Conservation (phyloP, 2,113 vertebrate species). For the Sinocyclocheilus rhinocerous region DNA sequence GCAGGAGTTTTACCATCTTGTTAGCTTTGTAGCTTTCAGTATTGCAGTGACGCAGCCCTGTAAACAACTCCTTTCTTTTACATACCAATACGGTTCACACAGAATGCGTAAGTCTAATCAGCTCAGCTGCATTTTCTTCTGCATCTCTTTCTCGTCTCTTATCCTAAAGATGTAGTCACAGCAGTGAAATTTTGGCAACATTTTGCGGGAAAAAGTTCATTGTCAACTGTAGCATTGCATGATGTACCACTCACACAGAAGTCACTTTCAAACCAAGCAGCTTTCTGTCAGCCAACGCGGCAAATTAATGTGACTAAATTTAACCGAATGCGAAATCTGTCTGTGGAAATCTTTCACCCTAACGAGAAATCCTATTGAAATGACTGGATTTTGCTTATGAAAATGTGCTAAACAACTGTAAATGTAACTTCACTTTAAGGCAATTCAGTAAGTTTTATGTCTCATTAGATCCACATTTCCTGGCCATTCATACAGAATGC, state of each 20-base stretch:
- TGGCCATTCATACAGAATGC: neutral
- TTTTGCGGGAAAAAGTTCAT: neutral
- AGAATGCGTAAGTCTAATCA: neutral
- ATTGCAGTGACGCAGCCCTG: neutral
- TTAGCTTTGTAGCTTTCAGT: slow-evolving; percentile 11
- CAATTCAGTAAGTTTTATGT: neutral
- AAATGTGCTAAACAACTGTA: neutral
- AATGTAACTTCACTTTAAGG: neutral
- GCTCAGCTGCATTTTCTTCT: too few relatives aligned
- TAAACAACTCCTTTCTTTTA: slow-evolving; percentile 10
- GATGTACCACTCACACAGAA: too few relatives aligned
- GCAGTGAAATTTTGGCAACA: neutral
- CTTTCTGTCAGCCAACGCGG: neutral
- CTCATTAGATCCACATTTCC: neutral
- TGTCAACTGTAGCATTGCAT: neutral
- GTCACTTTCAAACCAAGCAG: neutral
- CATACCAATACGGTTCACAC: neutral
- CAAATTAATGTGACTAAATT: neutral
- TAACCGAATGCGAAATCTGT: neutral
- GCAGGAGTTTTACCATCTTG: slow-evolving; percentile 3
- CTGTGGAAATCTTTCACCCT: neutral
- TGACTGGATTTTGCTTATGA: too few relatives aligned
- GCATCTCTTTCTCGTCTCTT: neutral
- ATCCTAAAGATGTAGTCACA: neutral
- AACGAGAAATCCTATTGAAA: neutral